Evolutionary conservation across 1,140 invertebrate genomes (phyloP).

Genomic region (Caenorhabditis inopinata): DNA sequence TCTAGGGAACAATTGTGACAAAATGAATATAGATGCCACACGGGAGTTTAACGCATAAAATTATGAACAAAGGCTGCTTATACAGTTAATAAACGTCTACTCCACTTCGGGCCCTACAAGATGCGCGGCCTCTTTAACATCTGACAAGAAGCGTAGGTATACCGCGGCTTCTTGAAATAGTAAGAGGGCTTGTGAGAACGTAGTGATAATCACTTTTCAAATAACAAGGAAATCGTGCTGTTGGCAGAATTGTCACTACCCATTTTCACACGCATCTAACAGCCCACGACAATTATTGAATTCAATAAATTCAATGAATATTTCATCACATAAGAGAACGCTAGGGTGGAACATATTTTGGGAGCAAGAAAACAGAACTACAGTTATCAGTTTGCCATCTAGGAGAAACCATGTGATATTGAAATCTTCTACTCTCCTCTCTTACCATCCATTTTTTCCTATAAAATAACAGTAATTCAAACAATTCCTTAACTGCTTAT

Average conservation of each 20-base stretch:
- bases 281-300: background rate
- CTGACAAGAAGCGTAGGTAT: background rate
- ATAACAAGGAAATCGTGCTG: background rate
- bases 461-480: constrained; percentile 76
- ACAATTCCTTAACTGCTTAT: no score
- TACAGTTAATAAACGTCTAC: background rate
- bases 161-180: background rate
- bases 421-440: background rate
- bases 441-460: background rate
- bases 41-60: no score
- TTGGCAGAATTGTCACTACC: constrained; percentile 51
- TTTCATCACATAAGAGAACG: constrained; percentile 89
- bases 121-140: background rate
- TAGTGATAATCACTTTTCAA: background rate
- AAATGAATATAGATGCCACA: background rate
- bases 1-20: background rate
- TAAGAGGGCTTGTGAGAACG: background rate
- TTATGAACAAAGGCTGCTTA: no score
- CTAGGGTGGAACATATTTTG: constrained; percentile 81
- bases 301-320: constrained; percentile 78
- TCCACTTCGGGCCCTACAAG: background rate
- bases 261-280: constrained; percentile 40
- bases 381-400: constrained; percentile 83
- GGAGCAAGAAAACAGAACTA: constrained; percentile 92
- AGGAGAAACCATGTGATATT: constrained; percentile 84